Evolutionary conservation across 1,140 invertebrate genomes (phyloP).

Genomic region (Aphis craccivora): DNA sequence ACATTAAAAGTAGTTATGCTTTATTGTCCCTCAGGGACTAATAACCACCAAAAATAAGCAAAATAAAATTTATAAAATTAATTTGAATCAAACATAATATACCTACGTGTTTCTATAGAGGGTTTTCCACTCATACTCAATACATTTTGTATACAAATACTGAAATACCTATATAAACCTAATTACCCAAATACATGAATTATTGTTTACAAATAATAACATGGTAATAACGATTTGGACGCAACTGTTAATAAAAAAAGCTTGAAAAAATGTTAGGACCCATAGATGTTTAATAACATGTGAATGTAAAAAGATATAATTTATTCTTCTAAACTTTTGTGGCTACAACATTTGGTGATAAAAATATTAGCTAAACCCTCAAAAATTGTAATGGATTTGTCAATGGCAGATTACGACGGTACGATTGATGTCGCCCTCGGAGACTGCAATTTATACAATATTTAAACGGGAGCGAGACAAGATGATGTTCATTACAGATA

Average conservation of each 20-base stretch:
- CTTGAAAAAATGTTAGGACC: neutral
- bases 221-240: neutral
- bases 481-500: neutral
- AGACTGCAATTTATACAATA: neutral
- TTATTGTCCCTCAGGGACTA: neutral
- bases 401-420: neutral
- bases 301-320: neutral
- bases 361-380: neutral
- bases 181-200: neutral
- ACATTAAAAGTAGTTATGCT: neutral
- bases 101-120: neutral
- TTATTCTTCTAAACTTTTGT: neutral
- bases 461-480: neutral
- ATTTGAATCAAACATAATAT: neutral
- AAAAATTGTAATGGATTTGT: neutral
- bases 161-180: too few relatives aligned
- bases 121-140: neutral
- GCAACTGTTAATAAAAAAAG: neutral
- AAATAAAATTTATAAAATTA: neutral
- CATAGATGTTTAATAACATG: neutral
- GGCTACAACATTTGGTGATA: neutral
- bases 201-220: neutral
- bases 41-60: neutral
- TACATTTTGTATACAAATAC: neutral
- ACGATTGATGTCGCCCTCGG: neutral